phyloP scores from a whole-genome alignment of 2,888 invertebrate genomes.

The Globia sparganii region DNA sequence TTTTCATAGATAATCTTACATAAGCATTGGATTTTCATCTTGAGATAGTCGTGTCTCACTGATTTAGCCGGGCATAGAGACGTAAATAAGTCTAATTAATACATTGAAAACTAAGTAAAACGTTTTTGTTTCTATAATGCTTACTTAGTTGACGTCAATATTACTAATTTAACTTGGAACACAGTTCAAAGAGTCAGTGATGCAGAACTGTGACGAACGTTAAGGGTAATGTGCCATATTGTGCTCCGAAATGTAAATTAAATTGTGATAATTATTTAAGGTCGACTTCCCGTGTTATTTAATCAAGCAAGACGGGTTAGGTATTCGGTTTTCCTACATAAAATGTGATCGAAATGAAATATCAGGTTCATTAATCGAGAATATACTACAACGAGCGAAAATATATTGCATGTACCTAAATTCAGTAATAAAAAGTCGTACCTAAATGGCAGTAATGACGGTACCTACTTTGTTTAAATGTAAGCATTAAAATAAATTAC shows the following conservation, averaged over 20 bases:
- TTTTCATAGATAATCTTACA: not conserved
- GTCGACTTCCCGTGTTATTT: slow-evolving; percentile 2
- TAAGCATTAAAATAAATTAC: not conserved
- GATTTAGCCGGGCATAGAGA: not conserved
- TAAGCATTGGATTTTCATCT: not conserved
- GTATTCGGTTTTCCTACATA: not conserved
- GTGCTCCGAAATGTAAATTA: slow-evolving; percentile 28
- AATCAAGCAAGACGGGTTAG: too few species aligned
- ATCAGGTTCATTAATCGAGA: not conserved
- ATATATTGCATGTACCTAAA: not conserved
- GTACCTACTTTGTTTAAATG: not conserved
- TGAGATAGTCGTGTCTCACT: not conserved
- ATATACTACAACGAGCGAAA: not conserved
- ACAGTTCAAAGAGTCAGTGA: slow-evolving; percentile 45
- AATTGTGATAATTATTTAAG: slow-evolving; percentile 12
- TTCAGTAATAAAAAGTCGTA: not conserved
- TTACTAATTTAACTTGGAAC: slow-evolving; percentile 41
- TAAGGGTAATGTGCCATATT: slow-evolving; percentile 38
- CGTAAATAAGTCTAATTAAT: not conserved
- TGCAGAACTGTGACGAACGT: slow-evolving; percentile 38
- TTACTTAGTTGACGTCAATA: slow-evolving; percentile 9
- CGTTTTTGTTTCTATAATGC: not conserved
- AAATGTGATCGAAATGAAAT: not conserved
- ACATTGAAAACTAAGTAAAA: not conserved
- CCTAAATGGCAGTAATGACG: not conserved